Conservation (phyloP, 2,888 invertebrate species). For the Mycalesis mineus region DNA sequence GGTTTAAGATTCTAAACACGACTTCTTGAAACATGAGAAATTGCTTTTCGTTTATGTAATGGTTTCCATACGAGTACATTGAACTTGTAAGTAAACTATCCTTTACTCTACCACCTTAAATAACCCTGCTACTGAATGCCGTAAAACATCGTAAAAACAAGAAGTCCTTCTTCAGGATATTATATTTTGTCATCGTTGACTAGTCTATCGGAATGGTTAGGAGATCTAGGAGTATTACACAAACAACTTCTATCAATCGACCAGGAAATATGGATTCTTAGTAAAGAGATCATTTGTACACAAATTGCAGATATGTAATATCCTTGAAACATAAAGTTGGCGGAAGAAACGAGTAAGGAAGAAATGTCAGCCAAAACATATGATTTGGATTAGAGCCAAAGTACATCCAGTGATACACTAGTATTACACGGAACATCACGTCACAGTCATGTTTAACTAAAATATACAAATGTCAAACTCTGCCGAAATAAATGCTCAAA, state of each 20-base stretch:
- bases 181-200: background rate
- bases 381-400: conserved; percentile 22
- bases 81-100: too few relatives aligned
- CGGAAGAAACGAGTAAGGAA: conserved; percentile 16
- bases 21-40: background rate
- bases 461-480: too few relatives aligned
- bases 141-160: background rate
- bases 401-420: conserved; percentile 3
- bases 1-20: background rate
- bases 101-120: too few relatives aligned
- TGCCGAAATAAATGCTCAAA: too few relatives aligned
- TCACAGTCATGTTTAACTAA: background rate
- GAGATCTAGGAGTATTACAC: background rate
- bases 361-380: conserved; percentile 21
- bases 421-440: background rate
- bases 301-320: background rate
- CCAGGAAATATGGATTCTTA: background rate
- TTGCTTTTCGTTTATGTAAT: background rate
- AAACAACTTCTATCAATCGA: background rate
- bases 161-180: background rate
- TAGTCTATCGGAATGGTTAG: background rate
- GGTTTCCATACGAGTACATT: too few relatives aligned
- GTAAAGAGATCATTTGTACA: conserved; percentile 1
- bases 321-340: conserved; percentile 23
- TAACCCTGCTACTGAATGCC: too few relatives aligned